Evolutionary conservation across 2,113 vertebrate species (phyloP).

Genomic region (Miniopterus natalensis): DNA sequence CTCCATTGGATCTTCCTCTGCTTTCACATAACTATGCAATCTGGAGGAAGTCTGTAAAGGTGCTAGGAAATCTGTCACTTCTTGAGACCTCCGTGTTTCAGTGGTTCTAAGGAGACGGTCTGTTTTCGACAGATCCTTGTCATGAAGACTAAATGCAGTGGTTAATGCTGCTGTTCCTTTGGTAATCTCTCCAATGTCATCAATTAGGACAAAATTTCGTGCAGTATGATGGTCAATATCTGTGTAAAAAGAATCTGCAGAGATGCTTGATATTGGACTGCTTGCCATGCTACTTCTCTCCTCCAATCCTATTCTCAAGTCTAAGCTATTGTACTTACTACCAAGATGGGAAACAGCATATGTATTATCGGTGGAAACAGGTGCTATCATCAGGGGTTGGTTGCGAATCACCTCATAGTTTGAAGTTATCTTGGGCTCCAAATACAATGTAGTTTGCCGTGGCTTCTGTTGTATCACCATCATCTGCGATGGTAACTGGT

Average conservation of each 20-base stretch:
- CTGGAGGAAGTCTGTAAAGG: slow-evolving; percentile 92
- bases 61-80: slow-evolving; percentile 96
- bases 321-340: slow-evolving; percentile 95
- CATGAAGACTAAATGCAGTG: slow-evolving; percentile 95
- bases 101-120: slow-evolving; percentile 94
- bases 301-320: slow-evolving; percentile 96
- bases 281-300: slow-evolving; percentile 96
- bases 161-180: slow-evolving; percentile 93
- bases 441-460: slow-evolving; percentile 93
- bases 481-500: slow-evolving; percentile 94
- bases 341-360: slow-evolving; percentile 94
- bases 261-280: slow-evolving; percentile 98
- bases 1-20: slow-evolving; percentile 98
- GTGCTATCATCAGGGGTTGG: slow-evolving; percentile 96
- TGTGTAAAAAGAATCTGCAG: slow-evolving; percentile 98
- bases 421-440: slow-evolving; percentile 96
- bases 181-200: slow-evolving; percentile 97
- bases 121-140: slow-evolving; percentile 96
- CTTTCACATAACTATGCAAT: slow-evolving; percentile 95
- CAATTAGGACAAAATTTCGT: slow-evolving; percentile 97
- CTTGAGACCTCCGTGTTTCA: slow-evolving; percentile 94
- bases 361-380: slow-evolving; percentile 94
- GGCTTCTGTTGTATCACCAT: slow-evolving; percentile 96
- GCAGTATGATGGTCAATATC: slow-evolving; percentile 96
- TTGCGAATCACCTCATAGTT: slow-evolving; percentile 98